Base-by-base conservation (phyloP, 2,888 invertebrate species). In the Cordilura impudica region DNA sequence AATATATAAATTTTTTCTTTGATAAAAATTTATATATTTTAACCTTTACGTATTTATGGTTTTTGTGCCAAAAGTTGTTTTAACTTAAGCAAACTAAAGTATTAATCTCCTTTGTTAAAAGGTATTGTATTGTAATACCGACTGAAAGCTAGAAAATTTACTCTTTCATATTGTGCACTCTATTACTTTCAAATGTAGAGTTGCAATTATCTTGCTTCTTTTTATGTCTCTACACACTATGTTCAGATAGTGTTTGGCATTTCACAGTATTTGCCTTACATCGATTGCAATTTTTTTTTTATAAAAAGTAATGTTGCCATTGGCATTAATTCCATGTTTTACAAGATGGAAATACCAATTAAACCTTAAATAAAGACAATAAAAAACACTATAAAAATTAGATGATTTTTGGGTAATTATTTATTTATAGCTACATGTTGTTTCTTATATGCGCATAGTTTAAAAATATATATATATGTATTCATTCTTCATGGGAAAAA, bases 111-210 rank as follows among this genome's bases (percentile, higher is more conserved):
- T 63, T 75, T 69, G 61, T 63, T 54, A 29, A 54, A 75, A 69
- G 75, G 75, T 63, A 75, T 63, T 75, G 61, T 69, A 61, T 63
- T 67, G 67, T 63, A 43, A 69, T 69, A 75, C 56, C 54, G 63
- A 63, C 61, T 75, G 29, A 69, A 67, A 31, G 61, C 19, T 26
- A 49, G 43, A 19, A 51, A 19, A 56, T 39, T 39, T 39, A 39
- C 23, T 43, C 6, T 54, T n/a, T 49, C 16, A 31, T 12, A 49
- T 19, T 63, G 19, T 51, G 31, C 31, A 47, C 47, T 72, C 54
- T 26, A 49, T 65, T 65, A 39, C 49, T 58, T 65, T 56, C 4
- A 39, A 39, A 39, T 39, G 35, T 39, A n/a, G 12, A n/a, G n/a
- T 39, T 4, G n/a, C 12, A 39, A 39, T 39, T 35, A 12, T 35